Base-by-base conservation (phyloP, 92 coral and sea anemone genomes). In the Diadumene lineata region DNA sequence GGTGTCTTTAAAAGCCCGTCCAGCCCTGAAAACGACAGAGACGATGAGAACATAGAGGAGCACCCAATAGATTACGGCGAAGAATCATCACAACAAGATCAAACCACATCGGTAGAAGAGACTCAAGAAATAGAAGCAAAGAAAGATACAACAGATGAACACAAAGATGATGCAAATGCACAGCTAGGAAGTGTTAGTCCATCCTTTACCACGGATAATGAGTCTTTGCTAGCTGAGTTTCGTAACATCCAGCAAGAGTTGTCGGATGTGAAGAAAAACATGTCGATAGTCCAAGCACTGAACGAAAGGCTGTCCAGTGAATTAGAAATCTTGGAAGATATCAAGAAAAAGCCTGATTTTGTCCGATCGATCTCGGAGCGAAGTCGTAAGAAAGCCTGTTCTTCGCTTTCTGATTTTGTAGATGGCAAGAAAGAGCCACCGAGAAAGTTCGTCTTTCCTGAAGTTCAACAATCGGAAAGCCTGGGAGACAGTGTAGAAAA, bases 181-280 rank as follows among this genome's bases (percentile, higher is more conserved):
- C n/a, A n/a, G n/a, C n/a, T n/a, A n/a, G n/a, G n/a, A n/a, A n/a
- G n/a, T n/a, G n/a, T n/a, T n/a, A n/a, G n/a, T n/a, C n/a, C n/a
- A n/a, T n/a, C n/a, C n/a, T n/a, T n/a, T n/a, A n/a, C n/a, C n/a
- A n/a, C n/a, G n/a, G 64, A 63, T 6, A 78, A 31, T 22, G 64
- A 51, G 67, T 25, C 70, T 44, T 55, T 79, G 8, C 25, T 79
- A 15, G 55, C 70, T 0, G 89, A 76, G 56, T 81, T 86, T 64
- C 50, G 24, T 26, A 68, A 63, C 11, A 86, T 86, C 44, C 86
- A 83, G 46, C 50, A 76, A 30, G 92, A 90, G 50, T 31, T 83
- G 25, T 25, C 28, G 15, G 60, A 74, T 44, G 84, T 83, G 18
- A 85, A 76, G n/a, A 75, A 80, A 27, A 90, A 73, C 70, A 74